These are phyloP conservation scores for Sapayoa aenigma DNA, from an alignment of 2,113 vertebrate genomes.

Conservation along the genomic window DNA sequence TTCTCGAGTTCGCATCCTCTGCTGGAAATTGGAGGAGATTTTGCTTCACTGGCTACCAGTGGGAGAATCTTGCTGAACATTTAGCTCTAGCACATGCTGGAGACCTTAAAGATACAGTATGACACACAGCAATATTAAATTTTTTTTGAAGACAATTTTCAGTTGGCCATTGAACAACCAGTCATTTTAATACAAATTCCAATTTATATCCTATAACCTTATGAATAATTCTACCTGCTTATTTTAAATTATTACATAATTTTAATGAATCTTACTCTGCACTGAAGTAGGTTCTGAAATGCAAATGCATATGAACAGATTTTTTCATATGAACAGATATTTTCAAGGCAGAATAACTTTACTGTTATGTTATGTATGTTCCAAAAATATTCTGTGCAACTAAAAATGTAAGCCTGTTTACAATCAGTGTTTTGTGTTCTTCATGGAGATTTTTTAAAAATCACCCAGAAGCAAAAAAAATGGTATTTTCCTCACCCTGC, in stretches of 20 bases:
- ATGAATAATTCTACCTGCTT: neutral
- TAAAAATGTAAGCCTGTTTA: neutral
- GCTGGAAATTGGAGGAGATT: neutral
- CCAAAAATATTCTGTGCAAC: neutral
- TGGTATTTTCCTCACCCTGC: neutral
- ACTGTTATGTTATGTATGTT: neutral
- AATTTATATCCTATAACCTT: neutral
- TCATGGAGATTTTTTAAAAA: neutral
- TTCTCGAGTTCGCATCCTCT: neutral
- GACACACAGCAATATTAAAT: neutral
- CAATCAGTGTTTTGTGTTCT: neutral
- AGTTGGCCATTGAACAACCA: neutral
- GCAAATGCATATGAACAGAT: neutral
- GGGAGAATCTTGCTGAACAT: neutral
- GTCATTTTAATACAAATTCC: neutral
- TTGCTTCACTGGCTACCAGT: neutral
- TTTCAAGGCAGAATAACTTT: neutral
- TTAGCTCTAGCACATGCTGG: rapidly evolving
- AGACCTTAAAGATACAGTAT: neutral
- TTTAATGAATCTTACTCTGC: neutral
- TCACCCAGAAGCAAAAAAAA: neutral
- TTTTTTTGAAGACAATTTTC: neutral
- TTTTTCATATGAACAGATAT: neutral
- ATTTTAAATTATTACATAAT: neutral
- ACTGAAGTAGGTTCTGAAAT: neutral